Evolutionary conservation across 2,797 vertebrate genomes (phyloP), one percentile per base, ranked within the genome.

Genomic region (Chromis chromis): DNA sequence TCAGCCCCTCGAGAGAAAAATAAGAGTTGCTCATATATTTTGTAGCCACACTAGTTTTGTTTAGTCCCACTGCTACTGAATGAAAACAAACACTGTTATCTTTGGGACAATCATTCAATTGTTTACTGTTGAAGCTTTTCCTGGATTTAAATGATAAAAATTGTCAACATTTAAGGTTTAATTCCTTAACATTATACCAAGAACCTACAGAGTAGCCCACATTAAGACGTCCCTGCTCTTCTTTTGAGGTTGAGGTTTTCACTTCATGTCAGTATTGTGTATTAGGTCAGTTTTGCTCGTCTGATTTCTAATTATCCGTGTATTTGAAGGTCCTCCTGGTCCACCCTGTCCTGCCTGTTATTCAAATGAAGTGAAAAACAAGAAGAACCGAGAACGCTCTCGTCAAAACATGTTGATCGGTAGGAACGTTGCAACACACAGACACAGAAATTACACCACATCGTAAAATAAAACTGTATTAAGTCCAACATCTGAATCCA

Each of bases 321-420:
- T 75, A 21, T 60, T 27, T 66, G 0, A 74, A 92, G 90, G 90
- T 83, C 87, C 65, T 55, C 95, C 96, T 74, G 95, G 94, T 2
- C 92, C 91, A 25, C 13, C 78, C 12, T 71, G 86, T 63, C 92
- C 90, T 1, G 88, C 90, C 0, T 93, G 93, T 0, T 88, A 87
- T 19, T 89, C 82, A 5, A 87, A 89, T 1, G 57, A 70, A 50
- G 74, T 63, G 24, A 84, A 66, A 36, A 94, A 93, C 62, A 91
- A 91, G 46, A 94, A 84, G 76, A 21, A 28, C 57, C 93, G 89
- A 81, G 81, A 83, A 3, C 77, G 84, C 1, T 54, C 68, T 25
- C 86, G 86, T 84, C 87, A 91, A 70, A 73, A 36, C 19, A n/a
- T 1, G 44, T 27, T 70, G 58, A 77, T 70, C 2, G 94, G 93